Base-by-base conservation (phyloP, 1,140 invertebrate genomes). In the Oncopodura yosiiana region DNA sequence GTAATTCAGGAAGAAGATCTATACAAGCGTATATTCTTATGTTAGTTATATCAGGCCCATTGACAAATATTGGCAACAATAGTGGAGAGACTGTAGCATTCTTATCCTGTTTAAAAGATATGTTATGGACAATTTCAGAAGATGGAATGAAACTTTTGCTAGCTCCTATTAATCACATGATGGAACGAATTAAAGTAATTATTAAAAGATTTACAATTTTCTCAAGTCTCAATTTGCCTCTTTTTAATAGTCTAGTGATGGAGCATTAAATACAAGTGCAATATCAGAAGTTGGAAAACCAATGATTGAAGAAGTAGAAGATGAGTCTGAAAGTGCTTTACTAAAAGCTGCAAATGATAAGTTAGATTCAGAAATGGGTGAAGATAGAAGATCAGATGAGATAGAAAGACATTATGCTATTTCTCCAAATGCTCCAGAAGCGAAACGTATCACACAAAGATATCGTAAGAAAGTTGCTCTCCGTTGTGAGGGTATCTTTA, bases 401-500 rank as follows among this genome's bases (percentile, higher is more conserved):
- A 4, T 62, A 11, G 53, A 62, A 38, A 36, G 12, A 16, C n/a
- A 39, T 16, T 58, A 55, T 26, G 37, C 27, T n/a, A 36, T 38
- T 18, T 23, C 8, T 16, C 12, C 27, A 26, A 39, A 26, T 24
- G 49, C 38, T 18, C 29, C 49, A 19, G 55, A 55, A 19, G 45
- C 29, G 9, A 34, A 60, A 41, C 54, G 43, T 53, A 48, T 49
- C 23, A 26, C 48, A n/a, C 49, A 58, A 41, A 46, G 18, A n/a
- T 63, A 58, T 49, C 26, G 36, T 27, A 60, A 58, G 23, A 60
- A 60, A 29, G 6, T 60, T 16, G 55, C 62, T 26, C 60, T 60
- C 36, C 46, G 58, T 18, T 63, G 62, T 45, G 54, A 63, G 58
- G 52, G 62, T 63, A 58, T 60, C 24, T 63, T 63, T 24, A 55